phyloP scores from a whole-genome alignment of 2,113 vertebrate species.

The Stercorarius parasiticus region DNA sequence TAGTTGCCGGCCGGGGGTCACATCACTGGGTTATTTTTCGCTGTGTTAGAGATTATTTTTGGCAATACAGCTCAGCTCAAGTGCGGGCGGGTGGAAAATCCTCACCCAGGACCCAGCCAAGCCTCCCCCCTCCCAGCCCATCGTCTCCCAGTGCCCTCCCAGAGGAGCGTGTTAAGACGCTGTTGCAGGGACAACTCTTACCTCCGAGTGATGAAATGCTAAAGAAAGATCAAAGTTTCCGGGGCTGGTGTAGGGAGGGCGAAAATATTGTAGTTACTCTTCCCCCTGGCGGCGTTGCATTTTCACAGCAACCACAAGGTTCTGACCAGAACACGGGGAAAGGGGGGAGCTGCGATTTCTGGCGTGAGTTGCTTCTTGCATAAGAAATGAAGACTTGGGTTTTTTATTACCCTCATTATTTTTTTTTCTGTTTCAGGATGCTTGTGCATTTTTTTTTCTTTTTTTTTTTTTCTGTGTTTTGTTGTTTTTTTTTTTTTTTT shows the following conservation, averaged over 20 bases:
- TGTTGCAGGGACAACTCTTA: background rate
- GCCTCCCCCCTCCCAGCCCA: background rate
- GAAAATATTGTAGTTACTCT: no score
- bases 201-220: background rate
- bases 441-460: background rate
- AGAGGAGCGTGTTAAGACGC: background rate
- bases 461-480: background rate
- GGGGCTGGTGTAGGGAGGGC: fast-evolving
- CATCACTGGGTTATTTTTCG: background rate
- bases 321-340: background rate
- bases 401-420: fast-evolving
- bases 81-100: background rate
- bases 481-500: no score
- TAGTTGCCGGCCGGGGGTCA: no score
- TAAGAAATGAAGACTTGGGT: background rate
- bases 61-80: background rate
- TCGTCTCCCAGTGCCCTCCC: background rate
- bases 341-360: background rate
- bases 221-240: background rate
- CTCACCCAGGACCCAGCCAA: no score
- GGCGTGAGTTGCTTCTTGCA: background rate
- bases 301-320: background rate
- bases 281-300: background rate
- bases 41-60: background rate
- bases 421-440: background rate